Conservation (phyloP, 2,888 invertebrate genomes). For the Lithodes maja region DNA sequence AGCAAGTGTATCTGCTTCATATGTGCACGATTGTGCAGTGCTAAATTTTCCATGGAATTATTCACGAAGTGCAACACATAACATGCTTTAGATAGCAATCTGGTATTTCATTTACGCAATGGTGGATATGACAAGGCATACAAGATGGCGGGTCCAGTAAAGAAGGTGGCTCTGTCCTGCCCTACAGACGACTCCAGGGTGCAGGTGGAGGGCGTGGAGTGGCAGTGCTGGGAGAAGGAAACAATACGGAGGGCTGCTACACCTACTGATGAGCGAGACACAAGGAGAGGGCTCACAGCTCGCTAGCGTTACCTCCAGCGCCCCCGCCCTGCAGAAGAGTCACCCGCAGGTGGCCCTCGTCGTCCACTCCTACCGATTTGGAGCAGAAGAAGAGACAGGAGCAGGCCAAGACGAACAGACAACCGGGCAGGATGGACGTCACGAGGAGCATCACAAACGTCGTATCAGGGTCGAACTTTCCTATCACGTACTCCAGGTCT, state of each 20-base stretch:
- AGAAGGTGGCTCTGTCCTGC: too few species aligned
- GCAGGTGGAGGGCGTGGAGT: background rate
- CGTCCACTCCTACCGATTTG: slow-evolving; percentile 71
- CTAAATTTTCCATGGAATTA: too few species aligned
- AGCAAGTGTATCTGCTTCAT: too few species aligned
- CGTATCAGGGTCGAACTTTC: slow-evolving; percentile 68
- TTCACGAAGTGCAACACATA: too few species aligned
- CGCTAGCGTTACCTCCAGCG: slow-evolving; percentile 70
- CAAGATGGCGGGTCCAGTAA: too few species aligned
- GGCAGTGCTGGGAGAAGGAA: slow-evolving; percentile 43
- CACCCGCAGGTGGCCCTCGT: slow-evolving; percentile 69
- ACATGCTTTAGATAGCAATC: too few species aligned
- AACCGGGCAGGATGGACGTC: slow-evolving; percentile 66
- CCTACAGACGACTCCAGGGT: too few species aligned
- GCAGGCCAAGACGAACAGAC: slow-evolving; percentile 71
- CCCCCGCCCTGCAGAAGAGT: slow-evolving; percentile 67
- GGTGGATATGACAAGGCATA: too few species aligned
- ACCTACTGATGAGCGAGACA: slow-evolving; percentile 67
- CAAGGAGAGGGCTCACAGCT: slow-evolving; percentile 66
- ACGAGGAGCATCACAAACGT: slow-evolving; percentile 66
- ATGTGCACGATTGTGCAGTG: too few species aligned
- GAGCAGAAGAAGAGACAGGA: slow-evolving; percentile 71
- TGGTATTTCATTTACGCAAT: too few species aligned
- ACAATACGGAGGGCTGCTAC: slow-evolving; percentile 65
- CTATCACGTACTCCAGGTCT: slow-evolving; percentile 68